These are phyloP conservation scores for Coleophora deauratella DNA, from an alignment of 2,888 invertebrate genomes.

Conservation along the genomic window DNA sequence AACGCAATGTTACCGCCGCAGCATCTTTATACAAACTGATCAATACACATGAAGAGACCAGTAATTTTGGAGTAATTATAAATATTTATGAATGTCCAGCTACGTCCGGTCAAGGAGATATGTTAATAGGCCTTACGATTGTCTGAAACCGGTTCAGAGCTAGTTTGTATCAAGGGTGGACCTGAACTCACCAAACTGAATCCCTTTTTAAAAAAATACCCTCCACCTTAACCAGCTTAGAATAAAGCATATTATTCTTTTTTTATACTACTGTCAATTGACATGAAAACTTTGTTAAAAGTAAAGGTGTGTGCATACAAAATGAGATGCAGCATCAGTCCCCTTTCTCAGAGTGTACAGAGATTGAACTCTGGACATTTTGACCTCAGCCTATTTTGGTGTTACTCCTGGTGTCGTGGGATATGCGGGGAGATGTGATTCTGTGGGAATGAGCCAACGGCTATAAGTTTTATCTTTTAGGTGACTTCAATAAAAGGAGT, in stretches of 20 bases:
- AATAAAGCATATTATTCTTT: no score
- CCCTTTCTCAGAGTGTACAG: slow-evolving; percentile 34
- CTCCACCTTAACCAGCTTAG: no score
- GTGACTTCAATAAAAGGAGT: no score
- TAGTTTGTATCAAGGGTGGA: slow-evolving; percentile 60
- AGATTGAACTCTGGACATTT: slow-evolving; percentile 57
- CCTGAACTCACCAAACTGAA: slow-evolving; percentile 30
- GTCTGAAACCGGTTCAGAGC: slow-evolving; percentile 56
- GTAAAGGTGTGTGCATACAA: slow-evolving; percentile 68
- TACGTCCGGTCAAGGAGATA: slow-evolving; percentile 68
- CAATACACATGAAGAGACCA: slow-evolving; percentile 9
- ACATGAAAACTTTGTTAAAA: slow-evolving; percentile 20
- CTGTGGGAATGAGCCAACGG: slow-evolving; percentile 47
- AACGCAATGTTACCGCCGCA: slow-evolving; percentile 18
- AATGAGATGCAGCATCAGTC: slow-evolving; percentile 64
- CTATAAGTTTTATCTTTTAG: neutral
- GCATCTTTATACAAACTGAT: slow-evolving; percentile 42
- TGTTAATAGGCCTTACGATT: slow-evolving; percentile 62
- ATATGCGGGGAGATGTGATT: slow-evolving; percentile 37
- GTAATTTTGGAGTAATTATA: slow-evolving; percentile 32
- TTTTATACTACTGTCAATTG: no score
- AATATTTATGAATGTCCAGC: slow-evolving; percentile 66
- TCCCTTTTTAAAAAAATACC: neutral
- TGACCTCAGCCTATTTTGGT: slow-evolving; percentile 56
- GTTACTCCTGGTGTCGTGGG: slow-evolving; percentile 54